A percentile compares a stretch with the other conserved stretches of the same genome.
phyloP scores from a whole-genome alignment of 1,140 invertebrate species.

The Caenorhabditis brenneri region DNA sequence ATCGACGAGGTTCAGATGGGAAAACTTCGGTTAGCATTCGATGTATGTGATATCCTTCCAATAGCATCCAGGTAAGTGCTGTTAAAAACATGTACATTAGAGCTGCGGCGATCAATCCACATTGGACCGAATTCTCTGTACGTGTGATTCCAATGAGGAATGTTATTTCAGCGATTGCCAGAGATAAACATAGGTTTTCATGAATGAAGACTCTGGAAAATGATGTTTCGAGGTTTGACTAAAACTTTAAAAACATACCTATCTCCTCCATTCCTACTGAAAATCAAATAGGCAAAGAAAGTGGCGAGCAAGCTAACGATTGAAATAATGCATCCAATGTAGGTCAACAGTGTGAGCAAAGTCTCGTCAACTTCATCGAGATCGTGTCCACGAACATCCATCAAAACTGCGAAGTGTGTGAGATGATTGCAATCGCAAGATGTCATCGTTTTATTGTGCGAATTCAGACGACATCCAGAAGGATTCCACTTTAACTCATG shows the following conservation, averaged over 20 bases:
- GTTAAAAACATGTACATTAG: conserved; percentile 93
- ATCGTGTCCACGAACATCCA: conserved; percentile 74
- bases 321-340: conserved; percentile 84
- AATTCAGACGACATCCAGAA: conserved; percentile 84
- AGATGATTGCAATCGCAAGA: conserved; percentile 90
- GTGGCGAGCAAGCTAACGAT: conserved; percentile 84
- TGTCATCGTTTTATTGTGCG: conserved; percentile 85
- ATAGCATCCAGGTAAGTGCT: conserved; percentile 90
- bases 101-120: conserved; percentile 85
- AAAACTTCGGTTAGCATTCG: conserved; percentile 86
- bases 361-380: conserved; percentile 71
- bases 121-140: conserved; percentile 79
- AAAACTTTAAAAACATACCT: conserved; percentile 74
- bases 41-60: conserved; percentile 87
- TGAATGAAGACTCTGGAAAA: conserved; percentile 82
- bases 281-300: conserved; percentile 77
- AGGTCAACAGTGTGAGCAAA: conserved; percentile 81
- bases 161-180: conserved; percentile 87
- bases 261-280: conserved; percentile 74
- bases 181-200: conserved; percentile 88
- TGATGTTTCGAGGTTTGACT: neutral
- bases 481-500: conserved; percentile 78
- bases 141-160: conserved; percentile 88
- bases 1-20: conserved; percentile 75
- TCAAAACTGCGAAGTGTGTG: conserved; percentile 94